These are phyloP conservation scores for Heteractis magnifica DNA, from an alignment of 92 coral and sea anemone species.

Conservation along the genomic window DNA sequence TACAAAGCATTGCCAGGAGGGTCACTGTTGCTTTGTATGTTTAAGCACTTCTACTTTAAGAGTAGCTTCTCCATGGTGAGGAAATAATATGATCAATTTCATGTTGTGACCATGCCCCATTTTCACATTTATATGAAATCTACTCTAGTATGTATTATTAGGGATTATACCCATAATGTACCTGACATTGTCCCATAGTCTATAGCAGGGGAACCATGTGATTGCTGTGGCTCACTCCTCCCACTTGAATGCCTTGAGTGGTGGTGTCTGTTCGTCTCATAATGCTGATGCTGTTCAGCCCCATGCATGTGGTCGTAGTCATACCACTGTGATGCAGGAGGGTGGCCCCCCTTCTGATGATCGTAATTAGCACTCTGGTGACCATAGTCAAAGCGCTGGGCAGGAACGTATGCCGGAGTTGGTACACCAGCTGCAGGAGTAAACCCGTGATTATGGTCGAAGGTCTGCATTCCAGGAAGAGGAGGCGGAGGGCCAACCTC, in stretches of 20 bases:
- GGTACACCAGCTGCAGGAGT: conserved; percentile 60
- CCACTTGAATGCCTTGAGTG: conserved; percentile 18
- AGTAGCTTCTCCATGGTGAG: no score
- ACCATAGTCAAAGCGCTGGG: conserved; percentile 83
- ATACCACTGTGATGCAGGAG: conserved; percentile 72
- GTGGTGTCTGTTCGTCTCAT: conserved; percentile 55
- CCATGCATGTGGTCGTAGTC: conserved; percentile 60
- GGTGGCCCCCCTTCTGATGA: conserved; percentile 37
- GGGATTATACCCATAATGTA: neutral
- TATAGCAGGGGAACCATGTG: neutral
- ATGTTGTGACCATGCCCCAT: no score
- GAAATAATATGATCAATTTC: no score
- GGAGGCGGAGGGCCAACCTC: conserved; percentile 43
- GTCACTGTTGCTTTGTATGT: no score
- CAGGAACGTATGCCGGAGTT: conserved; percentile 46
- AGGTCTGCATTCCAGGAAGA: conserved; percentile 66
- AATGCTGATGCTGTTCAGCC: conserved; percentile 44
- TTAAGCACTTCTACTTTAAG: no score
- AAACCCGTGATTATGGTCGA: conserved; percentile 86
- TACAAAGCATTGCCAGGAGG: no score
- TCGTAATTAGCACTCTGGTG: conserved; percentile 67
- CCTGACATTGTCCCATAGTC: conserved; percentile 47
- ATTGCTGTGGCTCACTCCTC: neutral
- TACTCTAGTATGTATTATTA: neutral
- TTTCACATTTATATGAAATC: no score